These are phyloP conservation scores for Drosophila nigritarsus DNA, from an alignment of 2,888 invertebrate species.

Conservation along the genomic window DNA sequence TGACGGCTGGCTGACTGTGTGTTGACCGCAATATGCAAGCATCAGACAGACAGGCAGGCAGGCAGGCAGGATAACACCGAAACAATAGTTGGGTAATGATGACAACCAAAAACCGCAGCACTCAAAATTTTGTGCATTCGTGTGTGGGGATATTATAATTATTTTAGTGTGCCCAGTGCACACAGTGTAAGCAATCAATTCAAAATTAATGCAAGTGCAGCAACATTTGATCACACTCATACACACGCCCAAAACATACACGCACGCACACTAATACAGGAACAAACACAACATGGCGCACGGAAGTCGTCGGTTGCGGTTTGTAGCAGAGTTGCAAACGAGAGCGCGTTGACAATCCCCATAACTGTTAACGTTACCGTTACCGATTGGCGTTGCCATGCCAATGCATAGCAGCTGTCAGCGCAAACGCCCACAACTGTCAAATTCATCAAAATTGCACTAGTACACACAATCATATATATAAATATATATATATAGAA, in stretches of 20 bases:
- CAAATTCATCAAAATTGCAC: slow-evolving; percentile 84
- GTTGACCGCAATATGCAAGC: slow-evolving; percentile 67
- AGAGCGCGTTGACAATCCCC: slow-evolving; percentile 39
- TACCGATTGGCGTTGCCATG: slow-evolving; percentile 50
- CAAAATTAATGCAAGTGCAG: slow-evolving; percentile 81
- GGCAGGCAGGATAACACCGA: slow-evolving; percentile 23
- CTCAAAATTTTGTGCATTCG: slow-evolving; percentile 39
- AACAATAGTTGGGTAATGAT: slow-evolving; percentile 79
- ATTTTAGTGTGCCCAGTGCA: slow-evolving; percentile 69
- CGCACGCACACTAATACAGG: slow-evolving; percentile 21
- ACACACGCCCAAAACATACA: slow-evolving; percentile 6
- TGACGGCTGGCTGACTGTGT: slow-evolving; percentile 62
- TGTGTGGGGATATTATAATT: slow-evolving; percentile 72
- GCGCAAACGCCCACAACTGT: slow-evolving; percentile 84
- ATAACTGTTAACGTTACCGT: slow-evolving; percentile 33
- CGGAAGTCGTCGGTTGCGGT: slow-evolving; percentile 80
- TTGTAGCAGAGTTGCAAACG: slow-evolving; percentile 55
- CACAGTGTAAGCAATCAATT: slow-evolving; percentile 79
- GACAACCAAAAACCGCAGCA: slow-evolving; percentile 76
- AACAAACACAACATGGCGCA: slow-evolving; percentile 75
- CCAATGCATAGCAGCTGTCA: slow-evolving; percentile 73
- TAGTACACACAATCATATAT: slow-evolving; percentile 44
- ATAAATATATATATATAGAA: slow-evolving; percentile 10
- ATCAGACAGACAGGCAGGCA: slow-evolving; percentile 16
- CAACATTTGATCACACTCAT: slow-evolving; percentile 62